Base-by-base conservation (phyloP, 2,888 invertebrate species). In the Mesorhabditis sp. region DNA sequence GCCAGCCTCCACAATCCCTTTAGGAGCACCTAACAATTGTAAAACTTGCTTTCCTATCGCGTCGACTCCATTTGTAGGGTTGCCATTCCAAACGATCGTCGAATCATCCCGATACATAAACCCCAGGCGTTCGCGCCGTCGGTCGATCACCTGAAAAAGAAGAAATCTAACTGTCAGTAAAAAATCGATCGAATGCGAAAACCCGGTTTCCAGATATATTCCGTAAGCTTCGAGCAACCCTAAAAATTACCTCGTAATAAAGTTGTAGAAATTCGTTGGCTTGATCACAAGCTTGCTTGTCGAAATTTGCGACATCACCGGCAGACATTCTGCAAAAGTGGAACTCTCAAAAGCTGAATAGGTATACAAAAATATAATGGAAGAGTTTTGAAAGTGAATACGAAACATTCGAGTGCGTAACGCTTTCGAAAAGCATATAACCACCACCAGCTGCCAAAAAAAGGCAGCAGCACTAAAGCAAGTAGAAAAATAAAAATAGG, bases 71-170 rank as follows among this genome's bases (percentile, higher is more conserved):
- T 89, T 90, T 0, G 92, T 89, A 5, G 92, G 91, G 87, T 93
- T 93, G 44, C 95, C 95, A 88, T 95, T 95, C 95, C 94, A 96
- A 64, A 93, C 91, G 67, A 94, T 87, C n/a, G 91, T 88, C 5
- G 92, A 93, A 43, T 93, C 93, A 4, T 74, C 72, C 6, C 72
- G 61, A 65, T 78, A 78, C 43, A 80, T 50, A 61, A 73, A 75
- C 15, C 69, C 70, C 15, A 78, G 73, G 45, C 73, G 73, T 41
- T 80, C 80, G 77, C 92, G 90, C 86, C 92, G 93, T 65, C 80
- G 65, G 84, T 95, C 95, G 71, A 93, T 88, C 82, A 91, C 91
- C 58, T 50, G n/a, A 28, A 28, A 28, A 28, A 28, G 28, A 28
- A 28, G 2, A 28, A 28, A 28, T 28, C 28, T 28, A 28, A 28